Evolutionary conservation across 2,888 invertebrate species (phyloP).

Genomic region (Ophion ventricosus): DNA sequence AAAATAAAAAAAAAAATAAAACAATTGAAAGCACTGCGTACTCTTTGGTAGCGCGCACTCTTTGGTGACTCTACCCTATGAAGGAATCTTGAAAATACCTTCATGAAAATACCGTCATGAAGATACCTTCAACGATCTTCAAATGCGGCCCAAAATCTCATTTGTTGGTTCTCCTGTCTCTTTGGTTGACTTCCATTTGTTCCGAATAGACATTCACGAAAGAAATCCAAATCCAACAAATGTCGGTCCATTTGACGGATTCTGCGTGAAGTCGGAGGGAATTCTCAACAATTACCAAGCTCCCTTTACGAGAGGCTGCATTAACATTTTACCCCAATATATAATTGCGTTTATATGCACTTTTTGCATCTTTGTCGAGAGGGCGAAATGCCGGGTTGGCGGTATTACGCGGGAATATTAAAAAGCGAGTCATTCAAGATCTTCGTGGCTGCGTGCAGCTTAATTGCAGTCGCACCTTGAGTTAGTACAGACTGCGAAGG

Average conservation of each 20-base stretch:
- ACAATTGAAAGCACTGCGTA: too few species aligned
- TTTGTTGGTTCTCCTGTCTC: not conserved
- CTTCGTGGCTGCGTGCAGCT: constrained; percentile 60
- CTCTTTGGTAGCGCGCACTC: too few species aligned
- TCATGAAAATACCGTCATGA: not conserved
- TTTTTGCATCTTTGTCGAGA: constrained; percentile 16
- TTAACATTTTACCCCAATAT: constrained; percentile 15
- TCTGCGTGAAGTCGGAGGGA: not conserved
- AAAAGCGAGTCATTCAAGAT: constrained; percentile 58
- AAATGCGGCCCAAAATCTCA: not conserved
- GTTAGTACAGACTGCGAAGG: constrained; percentile 26
- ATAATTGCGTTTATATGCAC: constrained; percentile 14
- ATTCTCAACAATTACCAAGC: not conserved
- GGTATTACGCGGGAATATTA: constrained; percentile 54
- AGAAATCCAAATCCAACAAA: not conserved
- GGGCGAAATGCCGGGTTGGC: constrained; percentile 3
- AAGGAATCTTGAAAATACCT: too few species aligned
- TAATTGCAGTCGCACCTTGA: constrained; percentile 63
- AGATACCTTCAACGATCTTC: not conserved
- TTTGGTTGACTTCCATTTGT: not conserved
- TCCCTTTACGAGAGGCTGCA: constrained; percentile 12
- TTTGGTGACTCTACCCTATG: too few species aligned
- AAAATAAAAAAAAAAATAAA: too few species aligned
- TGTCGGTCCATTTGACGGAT: not conserved
- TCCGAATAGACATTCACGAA: not conserved